Percentiles rank a stretch among this genome's conserved stretches.
Evolutionary conservation across 1,140 invertebrate species (phyloP).

Genomic region (Drosophila nigrodunni): DNA sequence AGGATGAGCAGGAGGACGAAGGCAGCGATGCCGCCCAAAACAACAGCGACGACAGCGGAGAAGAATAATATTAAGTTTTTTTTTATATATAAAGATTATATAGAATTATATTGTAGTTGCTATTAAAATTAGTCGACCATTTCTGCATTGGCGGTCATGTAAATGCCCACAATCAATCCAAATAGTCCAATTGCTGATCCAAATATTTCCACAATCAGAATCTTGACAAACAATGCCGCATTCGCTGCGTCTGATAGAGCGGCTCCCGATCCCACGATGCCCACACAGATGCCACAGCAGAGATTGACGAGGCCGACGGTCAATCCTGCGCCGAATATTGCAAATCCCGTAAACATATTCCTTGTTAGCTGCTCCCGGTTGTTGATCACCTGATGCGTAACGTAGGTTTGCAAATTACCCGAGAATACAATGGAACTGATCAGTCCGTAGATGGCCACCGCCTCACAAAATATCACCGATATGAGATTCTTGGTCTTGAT

Average conservation of each 20-base stretch:
- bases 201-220: slow-evolving; percentile 99
- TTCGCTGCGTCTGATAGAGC: slow-evolving; percentile 98
- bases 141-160: slow-evolving; percentile 91
- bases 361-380: slow-evolving; percentile 79
- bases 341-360: slow-evolving; percentile 92
- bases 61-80: slow-evolving; percentile 51
- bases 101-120: slow-evolving; percentile 8
- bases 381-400: slow-evolving; percentile 44
- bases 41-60: slow-evolving; percentile 39
- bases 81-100: background rate
- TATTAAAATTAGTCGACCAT: slow-evolving; percentile 80
- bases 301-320: slow-evolving; percentile 97
- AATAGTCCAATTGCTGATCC: slow-evolving; percentile 99
- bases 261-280: slow-evolving; percentile 97
- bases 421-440: slow-evolving; percentile 99
- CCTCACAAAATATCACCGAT: slow-evolving; percentile 99
- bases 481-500: slow-evolving; percentile 99
- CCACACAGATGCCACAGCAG: slow-evolving; percentile 97
- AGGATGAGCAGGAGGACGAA: slow-evolving; percentile 80
- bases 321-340: slow-evolving; percentile 97
- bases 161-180: slow-evolving; percentile 98
- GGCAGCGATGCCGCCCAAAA: slow-evolving; percentile 27
- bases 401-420: slow-evolving; percentile 89
- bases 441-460: slow-evolving; percentile 98
- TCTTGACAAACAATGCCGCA: slow-evolving; percentile 97